Base-by-base conservation (phyloP, 37 sponge, comb jelly and placozoan genomes). In the Aphrocallistes beatrix region DNA sequence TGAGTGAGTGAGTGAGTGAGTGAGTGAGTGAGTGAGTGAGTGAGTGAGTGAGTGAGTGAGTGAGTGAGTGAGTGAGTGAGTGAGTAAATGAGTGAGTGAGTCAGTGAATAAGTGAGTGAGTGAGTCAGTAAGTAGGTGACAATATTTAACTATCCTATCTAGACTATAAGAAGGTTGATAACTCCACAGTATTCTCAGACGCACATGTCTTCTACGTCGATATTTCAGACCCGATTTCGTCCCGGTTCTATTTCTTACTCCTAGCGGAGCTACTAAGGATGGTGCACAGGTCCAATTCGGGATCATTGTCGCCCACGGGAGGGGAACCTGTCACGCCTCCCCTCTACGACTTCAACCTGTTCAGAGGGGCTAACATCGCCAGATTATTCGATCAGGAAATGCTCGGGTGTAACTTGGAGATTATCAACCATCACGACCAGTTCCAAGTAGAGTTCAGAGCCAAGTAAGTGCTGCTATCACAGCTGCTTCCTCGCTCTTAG, bases 381-480 rank as follows among this genome's bases (percentile, higher is more conserved):
- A 3, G 75, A 30, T 30, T 60, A 30, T 60, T 60, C 34, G 75
- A 60, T 13, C 75, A 60, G 75, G 75, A 60, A 30, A 19, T 60
- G 75, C 34, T 60, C 6, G 75, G 75, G n/a, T 60, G 75, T 13
- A 60, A 60, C 34, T 30, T 60, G 75, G 75, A 60, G 75, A 60
- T 60, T 19, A 60, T 60, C 3, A 3, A 60, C 34, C 75, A 60
- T 13, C 75, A 60, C 17, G 75, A 60, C 34, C 75, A 60, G 34
- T 60, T 60, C 75, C 75, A 60, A 30, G n/a, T 60, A 32, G 75
- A 60, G 75, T 60, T 60, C 75, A 60, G 75, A 13, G 75, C 75
- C 10, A 60, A 60, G 75, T 60, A 13, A 28, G 75, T 60, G 6
- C 25, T 60, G n/a, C n/a, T n/a, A n/a, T n/a, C n/a, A n/a, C n/a